Conservation (phyloP, 2,113 vertebrate species). For the Callipepla californica region DNA sequence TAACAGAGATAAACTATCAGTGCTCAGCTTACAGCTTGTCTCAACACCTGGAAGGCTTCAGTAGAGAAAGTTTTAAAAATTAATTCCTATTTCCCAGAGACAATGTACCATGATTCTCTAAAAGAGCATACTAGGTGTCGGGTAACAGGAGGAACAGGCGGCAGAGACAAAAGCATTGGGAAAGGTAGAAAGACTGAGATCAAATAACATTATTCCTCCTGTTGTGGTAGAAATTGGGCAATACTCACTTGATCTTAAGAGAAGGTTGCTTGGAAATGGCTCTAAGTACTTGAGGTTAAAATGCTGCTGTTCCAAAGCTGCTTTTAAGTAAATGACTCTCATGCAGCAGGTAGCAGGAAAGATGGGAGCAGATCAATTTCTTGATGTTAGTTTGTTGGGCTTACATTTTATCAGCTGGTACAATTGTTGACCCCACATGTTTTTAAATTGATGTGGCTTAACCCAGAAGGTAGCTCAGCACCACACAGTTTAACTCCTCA, state of each 20-base stretch:
- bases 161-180: constrained; percentile 42
- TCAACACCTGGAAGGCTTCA: constrained; percentile 52
- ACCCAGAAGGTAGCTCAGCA: too few species aligned
- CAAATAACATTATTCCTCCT: constrained; percentile 21
- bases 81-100: constrained; percentile 40
- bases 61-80: constrained; percentile 63
- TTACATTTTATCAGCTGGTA: background rate
- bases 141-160: constrained; percentile 31
- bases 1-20: constrained; percentile 45
- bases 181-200: constrained; percentile 28
- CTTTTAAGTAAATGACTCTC: constrained; percentile 11
- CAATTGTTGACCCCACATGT: background rate
- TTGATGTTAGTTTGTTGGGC: background rate
- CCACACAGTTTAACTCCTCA: too few species aligned
- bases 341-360: background rate
- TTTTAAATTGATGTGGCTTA: background rate
- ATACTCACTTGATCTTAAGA: background rate
- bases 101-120: constrained; percentile 13
- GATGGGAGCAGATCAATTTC: background rate
- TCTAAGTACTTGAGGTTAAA: constrained; percentile 17
- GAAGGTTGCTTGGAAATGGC: background rate
- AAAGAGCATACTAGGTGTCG: background rate
- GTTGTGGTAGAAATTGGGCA: background rate
- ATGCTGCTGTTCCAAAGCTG: constrained; percentile 11
- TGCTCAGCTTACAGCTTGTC: constrained; percentile 59